phyloP scores from a whole-genome alignment of 2,113 vertebrate genomes.

The Atherinomorus stipes region DNA sequence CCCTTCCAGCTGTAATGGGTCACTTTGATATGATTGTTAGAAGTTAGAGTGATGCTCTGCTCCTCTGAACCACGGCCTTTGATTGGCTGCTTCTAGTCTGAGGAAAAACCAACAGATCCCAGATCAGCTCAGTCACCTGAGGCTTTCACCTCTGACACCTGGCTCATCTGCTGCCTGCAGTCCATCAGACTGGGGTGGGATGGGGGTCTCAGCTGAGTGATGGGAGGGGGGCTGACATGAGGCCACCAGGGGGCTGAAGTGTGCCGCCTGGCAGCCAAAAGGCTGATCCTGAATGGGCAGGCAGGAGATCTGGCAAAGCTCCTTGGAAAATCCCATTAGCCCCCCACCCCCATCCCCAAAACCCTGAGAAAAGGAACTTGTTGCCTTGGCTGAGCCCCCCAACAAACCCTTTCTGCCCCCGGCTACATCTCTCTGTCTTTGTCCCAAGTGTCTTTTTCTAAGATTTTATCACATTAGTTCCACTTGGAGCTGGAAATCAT shows the following conservation, averaged over 20 bases:
- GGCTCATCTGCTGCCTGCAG: slow-evolving; percentile 5
- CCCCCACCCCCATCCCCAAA: slow-evolving; percentile 22
- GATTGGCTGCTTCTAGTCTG: too few species aligned
- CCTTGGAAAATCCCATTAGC: slow-evolving; percentile 84
- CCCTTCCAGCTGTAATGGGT: too few species aligned
- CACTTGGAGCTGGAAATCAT: slow-evolving; percentile 75
- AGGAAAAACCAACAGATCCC: too few species aligned
- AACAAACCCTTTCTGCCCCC: slow-evolving; percentile 23
- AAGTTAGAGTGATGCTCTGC: too few species aligned
- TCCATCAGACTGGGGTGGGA: not conserved
- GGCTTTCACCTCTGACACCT: slow-evolving; percentile 33
- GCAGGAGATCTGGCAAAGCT: slow-evolving; percentile 83
- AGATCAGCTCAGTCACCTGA: not conserved
- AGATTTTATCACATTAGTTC: slow-evolving; percentile 84
- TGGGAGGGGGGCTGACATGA: slow-evolving; percentile 15
- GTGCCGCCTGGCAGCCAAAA: slow-evolving; percentile 82
- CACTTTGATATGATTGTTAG: too few species aligned
- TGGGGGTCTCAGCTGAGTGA: slow-evolving; percentile 6
- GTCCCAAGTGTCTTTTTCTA: slow-evolving; percentile 70
- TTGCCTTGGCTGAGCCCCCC: slow-evolving; percentile 70
- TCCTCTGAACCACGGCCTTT: too few species aligned
- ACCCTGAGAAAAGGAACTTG: slow-evolving; percentile 73
- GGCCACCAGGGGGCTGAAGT: slow-evolving; percentile 71
- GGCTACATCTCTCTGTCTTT: slow-evolving; percentile 79
- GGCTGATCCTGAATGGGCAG: slow-evolving; percentile 72